Percentiles rank a stretch among this genome's conserved stretches.
These are phyloP conservation scores for Trypoxylus dichotomus DNA, from an alignment of 1,140 invertebrate genomes.

Conservation along the genomic window DNA sequence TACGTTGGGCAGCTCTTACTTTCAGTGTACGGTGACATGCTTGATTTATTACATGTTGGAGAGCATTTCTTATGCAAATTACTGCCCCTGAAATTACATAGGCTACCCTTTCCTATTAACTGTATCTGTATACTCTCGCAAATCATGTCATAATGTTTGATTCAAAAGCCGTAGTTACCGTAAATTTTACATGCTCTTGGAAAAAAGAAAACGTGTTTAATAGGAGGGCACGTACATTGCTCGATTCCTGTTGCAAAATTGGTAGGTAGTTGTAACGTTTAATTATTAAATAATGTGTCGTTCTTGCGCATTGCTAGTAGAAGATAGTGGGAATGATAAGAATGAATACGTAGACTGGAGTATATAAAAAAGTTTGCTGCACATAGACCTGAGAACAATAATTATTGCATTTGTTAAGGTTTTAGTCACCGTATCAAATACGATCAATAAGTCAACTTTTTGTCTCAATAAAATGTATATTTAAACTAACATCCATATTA, in stretches of 20 bases:
- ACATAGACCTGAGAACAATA: too few relatives aligned
- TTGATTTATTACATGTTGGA: slow-evolving; percentile 5
- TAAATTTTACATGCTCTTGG: slow-evolving; percentile 9
- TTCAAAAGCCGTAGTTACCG: background rate
- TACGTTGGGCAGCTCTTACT: background rate
- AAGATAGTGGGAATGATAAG: too few relatives aligned
- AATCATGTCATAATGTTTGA: slow-evolving; percentile 17
- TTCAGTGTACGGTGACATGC: background rate
- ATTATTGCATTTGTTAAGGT: too few relatives aligned
- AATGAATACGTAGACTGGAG: too few relatives aligned
- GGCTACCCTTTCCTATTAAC: background rate
- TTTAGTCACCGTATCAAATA: too few relatives aligned
- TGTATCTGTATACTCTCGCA: background rate
- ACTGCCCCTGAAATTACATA: slow-evolving; percentile 1
- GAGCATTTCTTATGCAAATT: slow-evolving; percentile 13
- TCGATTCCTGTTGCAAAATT: background rate
- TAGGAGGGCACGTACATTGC: background rate
- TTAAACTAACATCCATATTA: too few relatives aligned
- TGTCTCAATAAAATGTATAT: too few relatives aligned
- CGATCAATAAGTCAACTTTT: too few relatives aligned
- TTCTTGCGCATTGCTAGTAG: too few relatives aligned
- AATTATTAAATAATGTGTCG: too few relatives aligned
- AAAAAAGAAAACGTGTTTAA: background rate
- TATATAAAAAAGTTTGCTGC: too few relatives aligned
- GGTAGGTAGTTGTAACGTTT: background rate